Conservation (phyloP, 2,888 invertebrate species). For the Germaria angustata region DNA sequence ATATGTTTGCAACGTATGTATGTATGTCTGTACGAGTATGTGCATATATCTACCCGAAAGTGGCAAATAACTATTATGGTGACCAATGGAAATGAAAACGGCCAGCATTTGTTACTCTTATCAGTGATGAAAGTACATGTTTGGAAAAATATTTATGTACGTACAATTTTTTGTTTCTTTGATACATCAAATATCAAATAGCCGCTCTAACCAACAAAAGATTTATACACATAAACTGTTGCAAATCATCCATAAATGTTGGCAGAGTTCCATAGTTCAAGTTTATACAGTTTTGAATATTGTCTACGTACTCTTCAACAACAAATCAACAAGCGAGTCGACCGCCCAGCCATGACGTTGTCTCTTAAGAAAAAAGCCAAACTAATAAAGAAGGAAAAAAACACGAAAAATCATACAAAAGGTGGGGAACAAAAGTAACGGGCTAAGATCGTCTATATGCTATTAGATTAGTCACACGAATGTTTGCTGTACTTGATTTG, state of each 20-base stretch:
- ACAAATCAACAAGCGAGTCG: neutral
- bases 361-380: neutral
- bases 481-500: too few species aligned
- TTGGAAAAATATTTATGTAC: too few species aligned
- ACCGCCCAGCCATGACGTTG: neutral
- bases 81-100: constrained; percentile 40
- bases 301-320: constrained; percentile 7
- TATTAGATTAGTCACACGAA: constrained; percentile 74
- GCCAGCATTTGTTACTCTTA: constrained; percentile 64
- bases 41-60: neutral
- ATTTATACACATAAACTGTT: constrained; percentile 38
- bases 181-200: constrained; percentile 33
- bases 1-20: neutral
- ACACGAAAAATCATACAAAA: constrained; percentile 35
- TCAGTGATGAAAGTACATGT: constrained; percentile 76
- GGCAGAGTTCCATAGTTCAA: constrained; percentile 57
- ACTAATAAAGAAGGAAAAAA: constrained; percentile 33
- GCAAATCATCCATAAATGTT: constrained; percentile 60
- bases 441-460: constrained; percentile 69
- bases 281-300: constrained; percentile 34
- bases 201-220: constrained; percentile 27
- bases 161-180: too few species aligned
- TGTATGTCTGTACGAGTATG: neutral
- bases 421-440: constrained; percentile 61
- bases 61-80: constrained; percentile 21